Evolutionary conservation across 2,113 vertebrate species (phyloP), one percentile per base, ranked within the genome.

Genomic region (Pteruthius melanotis): DNA sequence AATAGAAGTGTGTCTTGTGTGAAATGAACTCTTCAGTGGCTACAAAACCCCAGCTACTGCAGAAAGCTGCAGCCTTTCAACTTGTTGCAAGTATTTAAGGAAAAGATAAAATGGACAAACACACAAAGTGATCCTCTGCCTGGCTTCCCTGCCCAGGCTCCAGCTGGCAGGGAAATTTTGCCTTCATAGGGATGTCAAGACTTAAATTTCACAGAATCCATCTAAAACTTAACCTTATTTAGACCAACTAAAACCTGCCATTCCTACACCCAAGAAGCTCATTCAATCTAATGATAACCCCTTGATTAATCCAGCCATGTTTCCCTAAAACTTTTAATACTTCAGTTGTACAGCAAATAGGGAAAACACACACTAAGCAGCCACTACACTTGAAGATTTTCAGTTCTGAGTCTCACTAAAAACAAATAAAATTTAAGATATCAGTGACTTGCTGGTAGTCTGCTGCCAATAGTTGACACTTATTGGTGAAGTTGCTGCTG

Each of bases 1-100:
- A 68, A 6, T 0, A 50, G 26, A 68, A 54, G 3, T 2, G 2
- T 50, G 3, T 6, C 33, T 42, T 30, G 33, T 27, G 7, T 21
- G 57, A 80, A 66, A 76, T 4, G 9, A 87, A 35, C 31, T 5
- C n/a, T 35, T 71, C 68, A 49, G 24, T 18, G 15, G 50, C n/a
- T 28, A 52, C 31, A 66, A 63, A 89, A 47, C 30, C 21, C 21
- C 33, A 78, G n/a, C 24, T 31, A 19, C 42, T 37, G 12, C 30
- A 74, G 44, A 59, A 79, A 85, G 28, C 10, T 33, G 28, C 44
- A 57, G 22, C 1, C 0, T 28, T 50, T 65, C 10, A 3, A 5
- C 31, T 37, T 44, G 20, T 23, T 26, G 42, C 21, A 37, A 15
- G 13, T 19, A 33, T 57, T 23, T 31, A 35, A 42, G 66, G 50